A percentile compares a stretch with the other conserved stretches of the same genome.
Conservation (phyloP, 2,113 vertebrate genomes). For the Pardalotus punctatus region DNA sequence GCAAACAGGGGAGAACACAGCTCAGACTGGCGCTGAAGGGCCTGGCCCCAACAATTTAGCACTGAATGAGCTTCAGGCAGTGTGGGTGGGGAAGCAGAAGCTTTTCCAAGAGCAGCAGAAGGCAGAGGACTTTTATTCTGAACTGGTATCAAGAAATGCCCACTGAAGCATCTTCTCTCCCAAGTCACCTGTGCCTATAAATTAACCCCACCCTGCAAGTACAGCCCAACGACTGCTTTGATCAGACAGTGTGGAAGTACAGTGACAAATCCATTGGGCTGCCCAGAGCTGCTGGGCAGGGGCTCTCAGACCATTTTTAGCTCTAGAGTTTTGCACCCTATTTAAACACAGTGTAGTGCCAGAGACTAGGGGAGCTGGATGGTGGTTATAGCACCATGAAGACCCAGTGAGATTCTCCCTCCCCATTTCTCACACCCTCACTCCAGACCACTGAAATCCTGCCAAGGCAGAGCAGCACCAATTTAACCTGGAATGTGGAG, state of each 20-base stretch:
- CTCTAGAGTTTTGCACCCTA: not conserved
- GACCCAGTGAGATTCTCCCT: not conserved
- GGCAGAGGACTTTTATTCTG: not conserved
- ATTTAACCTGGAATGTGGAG: slow-evolving; percentile 88
- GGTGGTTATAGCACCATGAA: not conserved
- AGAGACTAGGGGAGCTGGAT: not conserved
- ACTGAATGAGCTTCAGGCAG: not conserved
- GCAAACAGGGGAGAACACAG: not conserved
- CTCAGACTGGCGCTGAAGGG: not conserved
- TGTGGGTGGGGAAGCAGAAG: not conserved
- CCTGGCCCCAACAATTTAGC: not conserved
- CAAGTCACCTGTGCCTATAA: not conserved
- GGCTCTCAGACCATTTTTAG: not conserved
- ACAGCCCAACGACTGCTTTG: not conserved
- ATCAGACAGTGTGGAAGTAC: not conserved
- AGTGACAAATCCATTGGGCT: not conserved
- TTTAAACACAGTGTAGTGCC: not conserved
- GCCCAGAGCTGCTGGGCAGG: not conserved
- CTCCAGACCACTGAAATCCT: not conserved
- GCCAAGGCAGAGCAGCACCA: not conserved
- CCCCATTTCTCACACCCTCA: not conserved
- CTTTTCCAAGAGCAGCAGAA: not conserved
- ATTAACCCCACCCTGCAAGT: not conserved
- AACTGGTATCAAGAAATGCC: not conserved
- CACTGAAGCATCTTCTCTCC: not conserved